Evolutionary conservation across 2,113 vertebrate species (phyloP).

Genomic region (Notothenia rossii): DNA sequence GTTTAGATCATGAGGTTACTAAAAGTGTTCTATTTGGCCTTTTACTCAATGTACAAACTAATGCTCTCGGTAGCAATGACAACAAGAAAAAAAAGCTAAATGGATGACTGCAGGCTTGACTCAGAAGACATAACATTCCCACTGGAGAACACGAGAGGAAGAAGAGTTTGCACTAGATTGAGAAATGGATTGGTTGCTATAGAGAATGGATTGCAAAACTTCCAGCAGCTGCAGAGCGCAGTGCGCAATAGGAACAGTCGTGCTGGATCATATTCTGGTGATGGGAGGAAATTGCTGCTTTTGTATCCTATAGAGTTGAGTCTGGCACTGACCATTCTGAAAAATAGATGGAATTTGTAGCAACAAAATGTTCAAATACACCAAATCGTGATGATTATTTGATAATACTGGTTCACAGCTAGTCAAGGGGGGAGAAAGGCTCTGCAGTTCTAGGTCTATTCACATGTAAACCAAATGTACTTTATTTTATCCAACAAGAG

Average conservation of each 20-base stretch:
- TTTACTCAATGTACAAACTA: neutral
- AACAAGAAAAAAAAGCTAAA: neutral
- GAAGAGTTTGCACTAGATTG: constrained; percentile 38
- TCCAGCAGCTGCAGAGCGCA: constrained; percentile 29
- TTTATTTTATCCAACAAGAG: constrained; percentile 7
- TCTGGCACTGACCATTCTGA: constrained; percentile 1
- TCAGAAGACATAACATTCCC: constrained; percentile 19
- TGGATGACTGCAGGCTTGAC: constrained; percentile 12
- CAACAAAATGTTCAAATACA: neutral
- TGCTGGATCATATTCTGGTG: constrained; percentile 38
- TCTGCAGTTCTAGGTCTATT: neutral
- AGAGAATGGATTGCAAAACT: constrained; percentile 42
- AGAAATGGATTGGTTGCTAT: constrained; percentile 33
- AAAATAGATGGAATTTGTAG: neutral
- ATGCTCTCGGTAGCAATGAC: neutral
- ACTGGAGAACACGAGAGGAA: constrained; percentile 4
- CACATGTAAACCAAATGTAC: neutral
- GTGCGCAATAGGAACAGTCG: constrained; percentile 8
- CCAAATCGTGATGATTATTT: neutral
- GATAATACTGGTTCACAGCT: neutral
- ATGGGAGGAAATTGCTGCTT: constrained; percentile 42
- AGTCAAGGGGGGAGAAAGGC: neutral
- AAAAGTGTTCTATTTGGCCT: neutral
- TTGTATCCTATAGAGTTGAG: constrained; percentile 21
- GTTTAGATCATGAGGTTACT: neutral